Percentiles rank a stretch among this genome's conserved stretches.
These are phyloP conservation scores for Limanda limanda DNA, from an alignment of 2,113 vertebrate genomes.

Conservation along the genomic window DNA sequence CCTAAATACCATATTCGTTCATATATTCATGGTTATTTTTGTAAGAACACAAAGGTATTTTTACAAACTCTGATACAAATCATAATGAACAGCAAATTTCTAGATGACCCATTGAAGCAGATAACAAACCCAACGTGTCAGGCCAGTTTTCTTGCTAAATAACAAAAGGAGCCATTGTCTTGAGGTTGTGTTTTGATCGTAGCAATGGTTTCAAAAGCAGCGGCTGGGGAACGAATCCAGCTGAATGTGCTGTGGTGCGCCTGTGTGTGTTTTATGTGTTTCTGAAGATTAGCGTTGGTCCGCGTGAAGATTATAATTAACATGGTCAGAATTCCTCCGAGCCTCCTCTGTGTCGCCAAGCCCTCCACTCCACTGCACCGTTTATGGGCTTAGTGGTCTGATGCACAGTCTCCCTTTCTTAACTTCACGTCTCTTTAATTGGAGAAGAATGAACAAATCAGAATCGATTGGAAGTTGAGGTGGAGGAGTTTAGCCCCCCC, in stretches of 20 bases:
- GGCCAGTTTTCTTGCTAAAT: neutral
- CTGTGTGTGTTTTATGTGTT: slow-evolving; percentile 48
- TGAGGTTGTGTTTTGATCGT: slow-evolving; percentile 7
- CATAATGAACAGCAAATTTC: neutral
- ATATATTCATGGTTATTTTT: neutral
- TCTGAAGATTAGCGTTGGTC: slow-evolving; percentile 58
- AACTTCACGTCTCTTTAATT: slow-evolving; percentile 23
- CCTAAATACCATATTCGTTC: neutral
- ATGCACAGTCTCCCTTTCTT: slow-evolving; percentile 6
- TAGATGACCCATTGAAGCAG: neutral
- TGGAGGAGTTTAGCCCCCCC: neutral
- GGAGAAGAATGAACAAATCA: neutral
- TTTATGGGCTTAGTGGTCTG: slow-evolving; percentile 25
- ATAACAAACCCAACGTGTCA: neutral
- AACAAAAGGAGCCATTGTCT: neutral
- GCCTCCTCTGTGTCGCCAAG: slow-evolving; percentile 51
- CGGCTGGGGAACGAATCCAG: neutral
- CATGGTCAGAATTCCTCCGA: slow-evolving; percentile 57
- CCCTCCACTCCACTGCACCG: slow-evolving; percentile 18
- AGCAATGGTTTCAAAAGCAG: neutral
- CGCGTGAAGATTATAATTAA: slow-evolving; percentile 68
- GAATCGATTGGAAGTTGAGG: neutral
- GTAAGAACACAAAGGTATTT: neutral
- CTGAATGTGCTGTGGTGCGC: slow-evolving; percentile 20
- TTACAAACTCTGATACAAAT: neutral